These are phyloP conservation scores for Vidua chalybeata DNA, from an alignment of 2,113 vertebrate genomes.

Conservation along the genomic window DNA sequence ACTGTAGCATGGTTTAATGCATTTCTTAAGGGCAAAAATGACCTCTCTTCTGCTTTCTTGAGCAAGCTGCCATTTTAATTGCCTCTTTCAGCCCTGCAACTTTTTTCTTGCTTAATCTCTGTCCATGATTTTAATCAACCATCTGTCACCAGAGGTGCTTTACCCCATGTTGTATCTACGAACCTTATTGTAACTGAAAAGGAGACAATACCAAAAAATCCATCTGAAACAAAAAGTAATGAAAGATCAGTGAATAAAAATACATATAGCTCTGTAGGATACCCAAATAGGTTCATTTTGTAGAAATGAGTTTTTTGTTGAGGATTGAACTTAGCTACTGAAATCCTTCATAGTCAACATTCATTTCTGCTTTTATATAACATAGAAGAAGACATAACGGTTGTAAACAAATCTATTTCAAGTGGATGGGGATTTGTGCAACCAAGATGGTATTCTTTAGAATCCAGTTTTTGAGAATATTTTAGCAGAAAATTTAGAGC, in stretches of 20 bases:
- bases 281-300: not conserved
- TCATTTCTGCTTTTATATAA: not conserved
- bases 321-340: not conserved
- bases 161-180: not conserved
- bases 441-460: not conserved
- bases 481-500: not conserved
- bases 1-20: constrained; percentile 43
- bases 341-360: not conserved
- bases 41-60: constrained; percentile 62
- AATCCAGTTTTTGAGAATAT: not conserved
- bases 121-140: constrained; percentile 49
- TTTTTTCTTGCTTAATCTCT: constrained; percentile 50
- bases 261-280: not conserved
- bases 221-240: not conserved
- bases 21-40: constrained; percentile 56
- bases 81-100: constrained; percentile 34
- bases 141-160: constrained; percentile 62
- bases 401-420: not conserved
- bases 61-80: constrained; percentile 60
- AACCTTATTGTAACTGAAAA: constrained; percentile 11
- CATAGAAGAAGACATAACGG: not conserved
- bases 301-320: not conserved
- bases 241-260: constrained; percentile 2
- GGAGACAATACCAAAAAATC: not conserved
- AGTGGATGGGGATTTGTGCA: not conserved